Evolutionary conservation across 2,113 vertebrate genomes (phyloP), one percentile per base, ranked within the genome.

Genomic region (Blennius ocellaris): DNA sequence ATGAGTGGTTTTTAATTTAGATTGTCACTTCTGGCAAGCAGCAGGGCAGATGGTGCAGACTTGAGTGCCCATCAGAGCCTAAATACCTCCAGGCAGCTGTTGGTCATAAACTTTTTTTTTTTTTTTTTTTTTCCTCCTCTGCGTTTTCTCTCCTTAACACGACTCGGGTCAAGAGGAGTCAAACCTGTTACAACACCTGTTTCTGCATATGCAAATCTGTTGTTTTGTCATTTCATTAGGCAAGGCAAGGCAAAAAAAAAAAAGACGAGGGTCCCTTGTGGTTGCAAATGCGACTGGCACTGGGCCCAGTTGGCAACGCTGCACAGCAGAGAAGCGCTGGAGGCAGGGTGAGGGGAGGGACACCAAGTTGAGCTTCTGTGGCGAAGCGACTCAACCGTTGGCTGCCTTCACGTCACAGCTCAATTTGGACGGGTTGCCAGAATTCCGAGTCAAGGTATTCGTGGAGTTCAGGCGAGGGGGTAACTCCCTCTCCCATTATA

Each of bases 141-240:
- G 69, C 30, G 14, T 59, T 66, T 73, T 69, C 53, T 81, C 55
- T 85, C 69, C 78, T 76, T 85, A 80, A 93, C 90, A 82, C 82
- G 82, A 89, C 93, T 94, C 83, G 90, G 95, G 96, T 98, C 94
- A 96, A 94, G 92, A 93, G 91, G 93, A 96, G 82, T 95, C 95
- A 95, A 97, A 97, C 96, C 95, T 98, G 96, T 97, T 96, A 93
- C 80, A 94, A 93, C 97, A 98, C 95, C 96, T 98, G 96, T 93
- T 96, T 96, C 93, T 95, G 84, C 89, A 94, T 94, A 95, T 95
- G 95, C 93, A 97, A 95, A 97, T 97, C 94, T 97, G 94, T 95
- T 96, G 93, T 96, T 96, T 95, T 97, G 94, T 96, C 94, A 94
- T 97, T 95, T 96, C 93, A 95, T 98, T 97, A 95, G 95, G 92